Base-by-base conservation (phyloP, 2,113 vertebrate species). In the Phalacrocorax brasilianus region DNA sequence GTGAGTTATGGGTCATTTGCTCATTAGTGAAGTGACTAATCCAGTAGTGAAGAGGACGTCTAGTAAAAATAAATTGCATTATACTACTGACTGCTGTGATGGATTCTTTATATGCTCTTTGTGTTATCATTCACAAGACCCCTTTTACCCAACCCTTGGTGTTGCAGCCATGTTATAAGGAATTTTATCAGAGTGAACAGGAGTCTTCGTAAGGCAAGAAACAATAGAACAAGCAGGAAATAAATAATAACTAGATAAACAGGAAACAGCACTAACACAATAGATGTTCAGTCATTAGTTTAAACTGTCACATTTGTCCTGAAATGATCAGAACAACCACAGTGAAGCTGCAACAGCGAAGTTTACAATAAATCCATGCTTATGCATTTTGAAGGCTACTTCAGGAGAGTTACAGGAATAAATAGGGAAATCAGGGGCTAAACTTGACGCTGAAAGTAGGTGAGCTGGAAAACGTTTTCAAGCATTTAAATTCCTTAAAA, bases 161-260 rank as follows among this genome's bases (percentile, higher is more conserved):
- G 74, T 77, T 90, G 76, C 66, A 82, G 82, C 76, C 58, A 33
- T 90, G 75, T 89, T 88, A 88, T 81, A 90, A 96, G 84, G 80
- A 96, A 95, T 96, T 89, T 95, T 95, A 93, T 94, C 88, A 66
- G 82, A 86, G 80, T 49, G 18, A 87, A 91, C 62, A 93, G 95
- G 79, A 88, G 91, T 94, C 92, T 96, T 89, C 71, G 2, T 84
- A 92, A 96, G 85, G 75, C 95, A 93, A 96, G 92, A 92, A 95
- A 97, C 85, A 93, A 95, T 92, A 66, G 81, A 79, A 77, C 89
- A 88, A 95, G 89, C 82, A 58, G 68, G 89, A 85, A 92, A 94
- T 94, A 93, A 94, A 94, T 93, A 93, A 95, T 84, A 92, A 94
- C 74, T 84, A 96, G 93, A 96, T 86, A 87, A 88, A 87, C 89